Evolutionary conservation across 2,797 vertebrate genomes (phyloP).

Genomic region (Diplodus sargus): DNA sequence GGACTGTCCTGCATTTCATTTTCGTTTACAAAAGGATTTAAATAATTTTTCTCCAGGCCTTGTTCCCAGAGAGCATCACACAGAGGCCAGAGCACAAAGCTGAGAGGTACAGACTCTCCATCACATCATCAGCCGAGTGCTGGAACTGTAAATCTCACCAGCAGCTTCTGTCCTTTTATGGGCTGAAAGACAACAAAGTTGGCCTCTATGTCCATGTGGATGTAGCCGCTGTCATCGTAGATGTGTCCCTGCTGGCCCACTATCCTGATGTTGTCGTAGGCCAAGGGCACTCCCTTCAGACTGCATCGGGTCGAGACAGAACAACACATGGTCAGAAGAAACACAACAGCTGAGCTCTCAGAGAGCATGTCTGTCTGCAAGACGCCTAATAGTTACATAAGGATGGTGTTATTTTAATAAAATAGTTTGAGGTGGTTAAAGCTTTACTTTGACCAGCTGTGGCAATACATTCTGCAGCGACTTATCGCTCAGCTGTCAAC

Average conservation of each 20-base stretch:
- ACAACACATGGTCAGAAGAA: not conserved
- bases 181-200: conserved; percentile 93
- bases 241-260: conserved; percentile 90
- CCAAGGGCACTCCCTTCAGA: conserved; percentile 92
- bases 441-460: not conserved
- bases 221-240: conserved; percentile 92
- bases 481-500: too few relatives aligned
- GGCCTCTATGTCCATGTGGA: conserved; percentile 94
- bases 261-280: conserved; percentile 91
- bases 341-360: not conserved
- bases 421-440: not conserved
- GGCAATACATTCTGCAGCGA: not conserved
- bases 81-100: not conserved
- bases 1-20: not conserved
- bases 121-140: not conserved
- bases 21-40: not conserved
- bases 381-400: not conserved
- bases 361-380: not conserved
- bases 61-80: not conserved
- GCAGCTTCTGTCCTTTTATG: conserved; percentile 86
- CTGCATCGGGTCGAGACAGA: conserved; percentile 70
- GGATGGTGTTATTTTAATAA: not conserved
- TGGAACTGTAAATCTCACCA: conserved; percentile 81
- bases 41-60: not conserved
- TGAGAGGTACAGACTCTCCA: not conserved